phyloP scores from a whole-genome alignment of 2,113 vertebrate genomes.

The Pteronura brasiliensis region DNA sequence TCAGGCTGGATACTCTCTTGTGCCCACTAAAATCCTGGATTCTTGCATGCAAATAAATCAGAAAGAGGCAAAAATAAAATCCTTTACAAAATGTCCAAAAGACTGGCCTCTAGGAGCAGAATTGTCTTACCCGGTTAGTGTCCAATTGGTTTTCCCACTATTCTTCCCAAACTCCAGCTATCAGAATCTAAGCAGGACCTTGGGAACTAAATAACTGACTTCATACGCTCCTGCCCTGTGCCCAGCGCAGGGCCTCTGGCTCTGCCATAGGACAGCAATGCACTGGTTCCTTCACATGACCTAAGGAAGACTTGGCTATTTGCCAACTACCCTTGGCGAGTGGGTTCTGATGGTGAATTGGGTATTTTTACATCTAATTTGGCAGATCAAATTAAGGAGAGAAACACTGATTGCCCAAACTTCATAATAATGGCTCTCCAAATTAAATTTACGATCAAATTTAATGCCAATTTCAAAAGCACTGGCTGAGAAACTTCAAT shows the following conservation, averaged over 20 bases:
- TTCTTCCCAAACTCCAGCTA: background rate
- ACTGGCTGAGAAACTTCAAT: background rate
- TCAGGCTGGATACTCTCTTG: background rate
- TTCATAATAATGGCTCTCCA: background rate
- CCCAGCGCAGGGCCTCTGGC: background rate
- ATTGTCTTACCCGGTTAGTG: background rate
- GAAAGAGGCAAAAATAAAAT: background rate
- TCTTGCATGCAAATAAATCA: constrained; percentile 8
- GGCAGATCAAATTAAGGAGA: background rate
- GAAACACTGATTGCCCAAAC: background rate
- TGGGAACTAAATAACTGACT: background rate
- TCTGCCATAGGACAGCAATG: background rate
- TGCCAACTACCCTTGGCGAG: background rate
- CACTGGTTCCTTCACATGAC: background rate
- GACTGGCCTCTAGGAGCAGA: background rate
- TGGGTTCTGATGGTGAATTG: background rate
- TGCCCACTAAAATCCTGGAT: background rate
- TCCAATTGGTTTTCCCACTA: background rate
- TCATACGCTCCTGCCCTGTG: background rate
- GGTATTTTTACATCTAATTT: background rate
- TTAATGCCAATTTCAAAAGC: background rate
- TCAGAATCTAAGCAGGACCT: background rate
- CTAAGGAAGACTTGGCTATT: background rate
- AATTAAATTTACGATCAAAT: constrained; percentile 28
- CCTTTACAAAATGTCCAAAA: background rate